A percentile compares a stretch with the other conserved stretches of the same genome.
Conservation (phyloP, 2,113 vertebrate genomes). For the Perccottus glenii region DNA sequence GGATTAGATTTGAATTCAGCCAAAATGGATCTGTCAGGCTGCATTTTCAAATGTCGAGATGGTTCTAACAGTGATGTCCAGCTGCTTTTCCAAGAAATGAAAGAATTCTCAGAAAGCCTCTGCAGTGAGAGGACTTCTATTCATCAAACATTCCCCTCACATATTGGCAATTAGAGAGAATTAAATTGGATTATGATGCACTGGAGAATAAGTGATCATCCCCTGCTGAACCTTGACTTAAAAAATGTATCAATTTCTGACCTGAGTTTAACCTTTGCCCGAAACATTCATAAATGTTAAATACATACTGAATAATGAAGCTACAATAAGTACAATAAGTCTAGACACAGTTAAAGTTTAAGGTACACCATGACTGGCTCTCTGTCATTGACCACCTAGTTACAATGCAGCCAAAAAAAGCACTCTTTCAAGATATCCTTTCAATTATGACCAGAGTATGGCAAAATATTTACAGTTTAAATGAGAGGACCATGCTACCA, state of each 20-base stretch:
- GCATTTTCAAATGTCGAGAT: constrained; percentile 21
- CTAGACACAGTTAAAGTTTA: constrained; percentile 6
- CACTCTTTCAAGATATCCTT: no score
- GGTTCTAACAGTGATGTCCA: not conserved
- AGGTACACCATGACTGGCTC: no score
- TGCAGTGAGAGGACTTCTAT: constrained; percentile 18
- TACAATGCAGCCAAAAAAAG: no score
- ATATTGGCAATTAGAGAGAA: constrained; percentile 46
- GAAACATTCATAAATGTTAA: constrained; percentile 48
- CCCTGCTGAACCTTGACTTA: constrained; percentile 37
- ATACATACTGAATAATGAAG: constrained; percentile 31
- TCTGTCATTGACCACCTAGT: no score
- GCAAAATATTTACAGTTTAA: no score
- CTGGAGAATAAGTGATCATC: constrained; percentile 60
- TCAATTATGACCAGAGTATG: no score
- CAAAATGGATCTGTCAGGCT: constrained; percentile 21
- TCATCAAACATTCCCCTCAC: constrained; percentile 35
- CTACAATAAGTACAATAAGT: constrained; percentile 8
- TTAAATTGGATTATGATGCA: constrained; percentile 52
- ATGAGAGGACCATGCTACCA: no score
- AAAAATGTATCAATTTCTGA: constrained; percentile 61
- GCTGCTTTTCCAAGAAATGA: constrained; percentile 2
- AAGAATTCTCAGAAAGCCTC: not conserved
- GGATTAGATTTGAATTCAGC: constrained; percentile 7
- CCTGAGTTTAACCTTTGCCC: constrained; percentile 63